These are phyloP conservation scores for Tragelaphus oryx DNA, from an alignment of 2,797 vertebrate species.

Conservation along the genomic window DNA sequence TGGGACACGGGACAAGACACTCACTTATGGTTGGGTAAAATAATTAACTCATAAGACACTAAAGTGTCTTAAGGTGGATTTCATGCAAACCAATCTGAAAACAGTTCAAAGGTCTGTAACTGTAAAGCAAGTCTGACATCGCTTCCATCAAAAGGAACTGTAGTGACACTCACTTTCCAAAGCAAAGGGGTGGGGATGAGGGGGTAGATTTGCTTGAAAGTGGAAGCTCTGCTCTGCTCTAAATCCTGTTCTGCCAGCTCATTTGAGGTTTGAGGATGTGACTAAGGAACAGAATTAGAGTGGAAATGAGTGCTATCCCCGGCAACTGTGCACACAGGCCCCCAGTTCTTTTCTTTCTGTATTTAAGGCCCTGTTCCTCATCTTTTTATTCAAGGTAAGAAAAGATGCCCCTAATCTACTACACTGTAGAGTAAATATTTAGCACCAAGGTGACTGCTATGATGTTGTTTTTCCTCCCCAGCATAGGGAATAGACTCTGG, in stretches of 20 bases:
- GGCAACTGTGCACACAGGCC: too few species aligned
- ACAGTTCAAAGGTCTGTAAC: not conserved
- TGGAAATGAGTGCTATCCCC: accelerated
- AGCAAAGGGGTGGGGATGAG: not conserved
- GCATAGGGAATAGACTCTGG: not conserved
- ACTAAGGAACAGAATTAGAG: not conserved
- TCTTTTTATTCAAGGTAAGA: not conserved
- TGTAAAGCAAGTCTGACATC: slow-evolving; percentile 32
- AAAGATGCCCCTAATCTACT: accelerated
- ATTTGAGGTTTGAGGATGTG: accelerated
- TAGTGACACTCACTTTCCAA: slow-evolving; percentile 6
- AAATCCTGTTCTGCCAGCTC: not conserved
- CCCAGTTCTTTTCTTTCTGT: accelerated
- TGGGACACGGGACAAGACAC: slow-evolving; percentile 51
- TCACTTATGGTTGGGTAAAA: slow-evolving; percentile 62
- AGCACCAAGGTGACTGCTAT: not conserved
- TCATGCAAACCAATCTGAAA: slow-evolving; percentile 47
- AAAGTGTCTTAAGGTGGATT: slow-evolving; percentile 50
- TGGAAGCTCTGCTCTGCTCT: not conserved
- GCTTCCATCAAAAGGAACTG: not conserved
- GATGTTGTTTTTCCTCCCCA: not conserved
- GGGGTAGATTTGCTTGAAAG: not conserved
- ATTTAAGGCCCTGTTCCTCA: accelerated
- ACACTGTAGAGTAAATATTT: not conserved
- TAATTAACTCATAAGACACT: slow-evolving; percentile 64